Percentiles rank a stretch among this genome's conserved stretches.
Conservation (phyloP, 2,113 vertebrate species). For the Corapipo altera region DNA sequence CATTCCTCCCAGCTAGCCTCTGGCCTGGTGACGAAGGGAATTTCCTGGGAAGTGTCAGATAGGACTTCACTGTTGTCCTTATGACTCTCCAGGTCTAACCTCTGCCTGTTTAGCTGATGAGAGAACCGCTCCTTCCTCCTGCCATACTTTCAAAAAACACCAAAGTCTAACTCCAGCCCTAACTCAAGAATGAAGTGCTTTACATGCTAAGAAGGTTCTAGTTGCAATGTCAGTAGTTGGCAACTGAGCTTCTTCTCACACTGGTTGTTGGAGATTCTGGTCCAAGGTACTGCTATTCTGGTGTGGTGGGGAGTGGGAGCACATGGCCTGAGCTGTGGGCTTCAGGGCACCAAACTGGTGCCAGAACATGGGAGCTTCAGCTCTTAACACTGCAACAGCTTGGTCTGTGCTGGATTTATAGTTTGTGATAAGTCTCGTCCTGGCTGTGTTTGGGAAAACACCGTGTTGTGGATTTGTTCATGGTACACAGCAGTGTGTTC, state of each 20-base stretch:
- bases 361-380: not conserved
- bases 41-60: not conserved
- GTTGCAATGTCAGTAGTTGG: not conserved
- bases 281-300: not conserved
- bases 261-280: not conserved
- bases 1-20: not conserved
- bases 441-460: not conserved
- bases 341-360: not conserved
- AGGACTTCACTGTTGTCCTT: not conserved
- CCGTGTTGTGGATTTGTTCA: not conserved
- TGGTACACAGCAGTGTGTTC: not conserved
- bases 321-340: not conserved
- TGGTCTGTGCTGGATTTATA: not conserved
- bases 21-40: not conserved
- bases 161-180: not conserved
- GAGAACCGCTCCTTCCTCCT: not conserved
- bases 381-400: not conserved
- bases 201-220: not conserved
- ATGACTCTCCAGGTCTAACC: not conserved
- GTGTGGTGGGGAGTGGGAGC: no score
- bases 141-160: not conserved
- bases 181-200: not conserved
- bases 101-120: not conserved
- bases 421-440: not conserved
- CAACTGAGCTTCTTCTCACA: not conserved